Evolutionary conservation across 2,888 invertebrate species (phyloP).

Genomic region (Yponomeuta plumbellus): DNA sequence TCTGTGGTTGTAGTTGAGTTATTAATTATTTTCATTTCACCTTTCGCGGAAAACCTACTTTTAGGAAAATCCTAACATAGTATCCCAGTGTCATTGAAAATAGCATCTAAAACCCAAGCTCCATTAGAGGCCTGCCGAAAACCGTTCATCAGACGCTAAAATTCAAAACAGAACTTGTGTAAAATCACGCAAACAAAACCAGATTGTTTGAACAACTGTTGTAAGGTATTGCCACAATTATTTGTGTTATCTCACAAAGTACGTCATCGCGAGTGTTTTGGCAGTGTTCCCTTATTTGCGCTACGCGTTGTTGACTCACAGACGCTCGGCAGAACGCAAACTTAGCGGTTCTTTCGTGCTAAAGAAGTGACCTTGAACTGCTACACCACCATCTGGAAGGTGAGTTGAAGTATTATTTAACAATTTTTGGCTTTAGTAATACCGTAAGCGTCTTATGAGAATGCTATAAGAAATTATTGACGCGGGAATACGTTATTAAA

Average conservation of each 20-base stretch:
- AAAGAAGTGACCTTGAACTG: slow-evolving; percentile 49
- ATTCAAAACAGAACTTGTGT: neutral
- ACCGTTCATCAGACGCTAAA: neutral
- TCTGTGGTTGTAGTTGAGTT: too few species aligned
- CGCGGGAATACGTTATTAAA: neutral
- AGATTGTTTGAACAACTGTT: neutral
- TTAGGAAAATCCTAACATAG: too few species aligned
- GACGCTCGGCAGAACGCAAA: slow-evolving; percentile 37
- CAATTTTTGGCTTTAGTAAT: slow-evolving; percentile 20
- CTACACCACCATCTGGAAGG: slow-evolving; percentile 53
- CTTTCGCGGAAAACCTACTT: too few species aligned
- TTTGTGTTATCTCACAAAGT: slow-evolving; percentile 43
- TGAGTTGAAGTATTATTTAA: slow-evolving; percentile 36
- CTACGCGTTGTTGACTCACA: slow-evolving; percentile 52
- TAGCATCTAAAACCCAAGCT: too few species aligned
- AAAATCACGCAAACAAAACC: neutral
- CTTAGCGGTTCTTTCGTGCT: slow-evolving; percentile 27
- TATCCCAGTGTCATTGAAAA: too few species aligned
- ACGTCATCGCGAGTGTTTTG: slow-evolving; percentile 66
- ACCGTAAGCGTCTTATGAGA: neutral
- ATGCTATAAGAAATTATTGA: neutral
- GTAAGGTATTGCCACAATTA: neutral
- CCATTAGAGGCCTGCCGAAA: neutral
- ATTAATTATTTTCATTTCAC: too few species aligned
- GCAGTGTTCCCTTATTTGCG: slow-evolving; percentile 53